These are phyloP conservation scores for Chaetogeoica ovagalla DNA, from an alignment of 2,888 invertebrate species.

Conservation along the genomic window DNA sequence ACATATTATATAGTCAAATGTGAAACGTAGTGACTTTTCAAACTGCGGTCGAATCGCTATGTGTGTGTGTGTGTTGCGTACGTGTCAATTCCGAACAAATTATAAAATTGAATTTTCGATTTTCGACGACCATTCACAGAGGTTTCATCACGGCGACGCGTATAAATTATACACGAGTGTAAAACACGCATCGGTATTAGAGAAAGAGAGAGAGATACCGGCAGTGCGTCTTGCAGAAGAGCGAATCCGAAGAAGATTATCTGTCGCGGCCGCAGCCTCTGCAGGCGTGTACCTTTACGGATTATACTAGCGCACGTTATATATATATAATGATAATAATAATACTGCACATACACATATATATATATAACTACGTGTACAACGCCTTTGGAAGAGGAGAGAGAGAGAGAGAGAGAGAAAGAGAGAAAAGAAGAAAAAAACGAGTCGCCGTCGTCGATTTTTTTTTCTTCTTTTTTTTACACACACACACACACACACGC, in stretches of 20 bases:
- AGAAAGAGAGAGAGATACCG: not conserved
- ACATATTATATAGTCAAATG: too few species aligned
- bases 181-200: too few species aligned
- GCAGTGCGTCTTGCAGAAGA: not conserved
- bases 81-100: too few species aligned
- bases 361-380: too few species aligned
- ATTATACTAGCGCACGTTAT: not conserved
- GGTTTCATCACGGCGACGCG: too few species aligned
- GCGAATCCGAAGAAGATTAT: constrained; percentile 34
- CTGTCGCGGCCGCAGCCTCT: not conserved
- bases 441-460: constrained; percentile 5
- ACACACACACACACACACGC: not conserved
- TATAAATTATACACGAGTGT: too few species aligned
- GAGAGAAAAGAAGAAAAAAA: constrained; percentile 16
- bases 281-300: not conserved
- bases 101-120: too few species aligned
- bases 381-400: constrained; percentile 34
- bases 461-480: constrained; percentile 28
- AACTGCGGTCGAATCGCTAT: too few species aligned
- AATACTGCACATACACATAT: not conserved
- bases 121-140: too few species aligned
- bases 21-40: too few species aligned
- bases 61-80: too few species aligned
- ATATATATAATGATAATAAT: not conserved
- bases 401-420: too few species aligned